Evolutionary conservation across 2,888 invertebrate species (phyloP), one percentile per base, ranked within the genome.

Genomic region (Halictus ligatus): DNA sequence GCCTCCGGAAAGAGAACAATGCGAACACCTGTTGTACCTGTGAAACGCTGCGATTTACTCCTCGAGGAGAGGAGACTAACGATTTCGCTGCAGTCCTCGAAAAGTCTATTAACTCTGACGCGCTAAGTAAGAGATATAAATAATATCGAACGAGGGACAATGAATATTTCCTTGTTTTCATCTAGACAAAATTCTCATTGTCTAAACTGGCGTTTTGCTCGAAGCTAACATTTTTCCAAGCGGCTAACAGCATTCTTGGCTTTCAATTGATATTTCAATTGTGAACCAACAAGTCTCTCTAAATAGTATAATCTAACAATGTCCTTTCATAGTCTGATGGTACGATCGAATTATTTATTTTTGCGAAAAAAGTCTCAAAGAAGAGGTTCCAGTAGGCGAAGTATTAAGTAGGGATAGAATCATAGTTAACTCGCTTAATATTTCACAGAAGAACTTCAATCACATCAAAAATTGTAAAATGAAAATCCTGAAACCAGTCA

Each of bases 21-120:
- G n/a, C n/a, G 12, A 48, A 77, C 46, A 72, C 72, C 72, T 46
- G 72, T 72, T 72, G 46, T 72, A 72, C 46, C 43, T 8, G 46
- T 6, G 18, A 43, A 46, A 72, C 72, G 46, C n/a, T 13, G 72
- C 40, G 71, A n/a, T 71, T 71, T 35, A 8, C 10, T 67, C 35
- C 35, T 35, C 67, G 67, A 67, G 3, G 35, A 67, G 21, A 35
- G 29, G 18, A 15, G 25, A 29, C 25, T 7, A 64, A 64, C 64
- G 64, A 64, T 29, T 64, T 64, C 54, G 21, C 21, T 10, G 21
- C 54, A n/a, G 21, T n/a, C 21, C 64, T 29, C 12, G 64, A 8
- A 35, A 18, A 21, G 10, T 67, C 35, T 35, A 18, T 67, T 35
- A 67, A 67, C 21, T 60, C 13, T 1, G n/a, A 25, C 2, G 21